Evolutionary conservation across 2,888 invertebrate species (phyloP), one percentile per base, ranked within the genome.

Genomic region (Heliconius aoede): DNA sequence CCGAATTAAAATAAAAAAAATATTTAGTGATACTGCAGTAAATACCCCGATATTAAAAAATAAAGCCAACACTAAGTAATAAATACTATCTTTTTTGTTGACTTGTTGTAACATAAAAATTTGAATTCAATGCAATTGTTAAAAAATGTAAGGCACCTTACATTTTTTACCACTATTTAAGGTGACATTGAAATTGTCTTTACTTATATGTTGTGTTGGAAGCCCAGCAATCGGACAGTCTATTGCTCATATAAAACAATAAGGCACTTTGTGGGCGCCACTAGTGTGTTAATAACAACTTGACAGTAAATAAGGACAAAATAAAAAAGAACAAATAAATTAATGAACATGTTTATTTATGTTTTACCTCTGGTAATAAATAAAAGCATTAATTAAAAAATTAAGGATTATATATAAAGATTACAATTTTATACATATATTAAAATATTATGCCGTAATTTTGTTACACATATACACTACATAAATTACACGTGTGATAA

Each of bases 381-480:
- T 91, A 89, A 90, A 87, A 88, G 87, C 83, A 85, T 86, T 86
- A 87, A 87, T 86, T 87, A 90, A 89, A 90, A 85, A 83, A 82
- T 86, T 87, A 84, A 84, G 85, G 86, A 87, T 55, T 55, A 55
- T 83, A 85, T 83, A 86, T 88, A 86, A 85, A 84, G 84, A 84
- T 84, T 86, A 88, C 85, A 87, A 84, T 85, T 89, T 86, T 87
- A 86, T 84, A 84, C 84, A 85, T 80, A 73, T 61, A 74, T 58
- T 55, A 68, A 18, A 55, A 55, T 1, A 9, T 32, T 32, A 32
- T 32, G 21, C 18, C 15, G 40, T 40, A 40, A 32, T 24, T 69
- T 61, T 30, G 32, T 69, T 72, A 72, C 58, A 58, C 69, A 46
- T 46, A 61, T 71, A 71, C 71, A 36, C 30, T 36, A 72, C 55